phyloP scores from a whole-genome alignment of 2,113 vertebrate species.

The Crotalus tigris region DNA sequence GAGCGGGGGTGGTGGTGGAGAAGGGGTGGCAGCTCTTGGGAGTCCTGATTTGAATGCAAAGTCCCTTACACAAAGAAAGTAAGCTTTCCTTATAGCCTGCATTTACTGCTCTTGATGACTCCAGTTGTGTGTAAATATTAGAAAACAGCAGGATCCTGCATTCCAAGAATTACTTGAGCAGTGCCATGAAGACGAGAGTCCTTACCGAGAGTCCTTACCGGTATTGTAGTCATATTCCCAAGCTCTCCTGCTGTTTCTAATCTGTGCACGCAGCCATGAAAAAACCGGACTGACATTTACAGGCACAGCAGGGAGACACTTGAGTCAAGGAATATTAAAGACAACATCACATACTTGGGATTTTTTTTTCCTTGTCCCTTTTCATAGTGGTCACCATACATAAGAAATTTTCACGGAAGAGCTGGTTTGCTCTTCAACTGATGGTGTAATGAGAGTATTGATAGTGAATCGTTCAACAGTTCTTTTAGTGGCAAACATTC shows the following conservation, averaged over 20 bases:
- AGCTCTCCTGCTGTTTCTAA: slow-evolving; percentile 96
- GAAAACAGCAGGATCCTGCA: slow-evolving; percentile 93
- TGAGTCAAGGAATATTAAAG: slow-evolving; percentile 92
- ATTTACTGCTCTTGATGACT: slow-evolving; percentile 82
- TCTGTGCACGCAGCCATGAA: slow-evolving; percentile 95
- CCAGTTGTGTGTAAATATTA: slow-evolving; percentile 99
- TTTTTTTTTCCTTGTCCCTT: slow-evolving; percentile 25
- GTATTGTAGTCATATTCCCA: slow-evolving; percentile 87
- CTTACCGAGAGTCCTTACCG: slow-evolving; percentile 93
- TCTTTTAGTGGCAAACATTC: slow-evolving; percentile 37
- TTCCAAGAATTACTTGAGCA: slow-evolving; percentile 89
- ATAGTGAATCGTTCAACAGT: slow-evolving; percentile 64
- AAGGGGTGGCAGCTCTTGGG: slow-evolving; percentile 41
- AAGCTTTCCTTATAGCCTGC: slow-evolving; percentile 70
- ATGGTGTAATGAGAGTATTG: slow-evolving; percentile 67
- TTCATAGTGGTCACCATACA: slow-evolving; percentile 85
- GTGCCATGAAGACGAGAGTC: slow-evolving; percentile 86
- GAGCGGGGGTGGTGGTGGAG: neutral
- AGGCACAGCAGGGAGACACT: slow-evolving; percentile 91
- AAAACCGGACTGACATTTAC: slow-evolving; percentile 99
- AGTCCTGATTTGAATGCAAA: slow-evolving; percentile 67
- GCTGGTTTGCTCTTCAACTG: slow-evolving; percentile 60
- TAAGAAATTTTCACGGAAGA: slow-evolving; percentile 77
- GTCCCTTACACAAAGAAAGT: slow-evolving; percentile 70
- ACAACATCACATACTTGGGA: slow-evolving; percentile 78